Base-by-base conservation (phyloP, 2,888 invertebrate species). In the Frankliniella intonsa region DNA sequence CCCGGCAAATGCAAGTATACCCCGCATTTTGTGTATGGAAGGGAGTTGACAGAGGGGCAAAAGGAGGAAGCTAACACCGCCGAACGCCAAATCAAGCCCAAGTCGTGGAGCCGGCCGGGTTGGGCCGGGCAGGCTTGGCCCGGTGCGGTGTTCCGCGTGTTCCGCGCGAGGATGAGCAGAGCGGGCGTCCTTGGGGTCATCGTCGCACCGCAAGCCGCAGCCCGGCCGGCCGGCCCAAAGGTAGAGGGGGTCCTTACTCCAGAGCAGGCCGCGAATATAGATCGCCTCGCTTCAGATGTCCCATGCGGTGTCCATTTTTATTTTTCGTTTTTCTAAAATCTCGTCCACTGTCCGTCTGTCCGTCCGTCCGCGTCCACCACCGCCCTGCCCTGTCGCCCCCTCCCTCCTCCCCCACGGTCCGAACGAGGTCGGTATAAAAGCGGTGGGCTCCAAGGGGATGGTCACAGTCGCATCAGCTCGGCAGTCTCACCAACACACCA, bases 231-330 rank as follows among this genome's bases (percentile, higher is more conserved):
- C 5, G 38, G 55, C 19, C 55, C 14, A 14, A 11, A 55, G 55
- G 55, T 14, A n/a, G 69, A 22, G 25, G 69, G 69, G 69, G 69
- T 22, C 11, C 69, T 55, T 25, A 76, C 25, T 76, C 69, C 25
- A 25, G 69, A 76, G 25, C 69, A 76, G 69, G 69, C 25, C 69
- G 69, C 22, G 69, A 76, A 76, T 76, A 76, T 76, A 25, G 69
- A 25, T 25, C 69, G 69, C 25, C 69, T n/a, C 62, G 8, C 62
- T n/a, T 76, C 22, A 76, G 69, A 76, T 76, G 69, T 25, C 69
- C 25, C 69, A n/a, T 25, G 55, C 55, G 12, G 12, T 76, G 69
- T 76, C 69, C 22, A 76, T 76, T 76, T 76, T 76, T 55, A 19
- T 55, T 55, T 38, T 2, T 38, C 38, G 38, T 38, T 55, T 69